Evolutionary conservation across 2,888 invertebrate genomes (phyloP), one percentile per base, ranked within the genome.

Genomic region (Eueremaeus valkanovi): DNA sequence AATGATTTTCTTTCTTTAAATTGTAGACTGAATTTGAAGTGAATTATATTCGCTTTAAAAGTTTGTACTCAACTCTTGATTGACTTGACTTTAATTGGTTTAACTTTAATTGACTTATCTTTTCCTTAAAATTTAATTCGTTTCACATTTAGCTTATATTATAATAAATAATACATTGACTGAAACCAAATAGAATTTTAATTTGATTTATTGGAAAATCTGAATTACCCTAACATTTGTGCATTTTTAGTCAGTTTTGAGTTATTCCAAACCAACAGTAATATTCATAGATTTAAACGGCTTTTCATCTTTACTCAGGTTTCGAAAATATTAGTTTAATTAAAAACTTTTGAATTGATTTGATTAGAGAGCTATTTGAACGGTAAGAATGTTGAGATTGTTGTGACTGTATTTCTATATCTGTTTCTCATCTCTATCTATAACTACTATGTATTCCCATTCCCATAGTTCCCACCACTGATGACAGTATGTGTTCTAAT

Each of bases 81-180:
- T 66, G 63, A 66, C 36, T 66, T 66, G 36, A 66, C 63, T 36
- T 66, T 66, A 66, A 66, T 66, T 66, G 63, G 63, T 33, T 66
- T 66, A 66, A 66, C 36, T 66, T 66, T 66, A 66, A 66, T 66
- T 66, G 36, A 66, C 63, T 66, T 66, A 66, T 66, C 63, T 66
- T 33, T 24, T 66, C 3, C n/a, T 33, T 66, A 36, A 36, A 66
- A 36, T 66, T 66, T 21, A 66, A 66, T 66, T 66, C 36, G 16
- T 21, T 33, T 66, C 33, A 66, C 36, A 66, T 66, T 66, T 66
- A n/a, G n/a, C n/a, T n/a, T n/a, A n/a, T n/a, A n/a, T n/a, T n/a
- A 31, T 33, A 24, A 24, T 40, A 31, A 31, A 11, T 31, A 58
- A 58, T 55, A 55, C 55, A 21, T 55, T 55, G 55, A 49, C 21